Percentiles rank a stretch among this genome's conserved stretches.
Conservation (phyloP, 2,113 vertebrate genomes). For the Telmatochromis sp. region DNA sequence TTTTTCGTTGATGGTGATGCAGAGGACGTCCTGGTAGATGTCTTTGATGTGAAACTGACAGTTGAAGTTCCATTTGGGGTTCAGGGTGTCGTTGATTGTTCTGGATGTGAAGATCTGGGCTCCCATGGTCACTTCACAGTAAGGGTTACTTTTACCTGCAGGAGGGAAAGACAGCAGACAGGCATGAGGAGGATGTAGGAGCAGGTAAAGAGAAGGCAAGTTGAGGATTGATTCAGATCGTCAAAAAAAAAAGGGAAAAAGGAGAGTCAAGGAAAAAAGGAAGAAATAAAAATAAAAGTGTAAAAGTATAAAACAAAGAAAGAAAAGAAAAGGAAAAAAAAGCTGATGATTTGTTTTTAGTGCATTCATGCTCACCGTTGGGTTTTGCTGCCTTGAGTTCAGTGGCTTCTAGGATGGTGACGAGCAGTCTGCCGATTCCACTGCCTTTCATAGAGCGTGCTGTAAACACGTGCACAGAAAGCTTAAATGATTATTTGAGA, state of each 20-base stretch:
- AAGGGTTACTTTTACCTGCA: conserved; percentile 89
- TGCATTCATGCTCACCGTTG: conserved; percentile 72
- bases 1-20: conserved; percentile 88
- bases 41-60: conserved; percentile 97
- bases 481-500: background rate
- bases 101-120: conserved; percentile 89
- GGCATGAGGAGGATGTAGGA: background rate
- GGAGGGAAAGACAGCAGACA: background rate
- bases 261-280: background rate
- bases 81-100: conserved; percentile 84
- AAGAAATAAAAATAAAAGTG: background rate
- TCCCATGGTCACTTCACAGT: conserved; percentile 95
- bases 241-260: background rate
- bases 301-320: background rate
- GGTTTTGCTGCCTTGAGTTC: conserved; percentile 88
- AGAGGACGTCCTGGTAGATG: conserved; percentile 91
- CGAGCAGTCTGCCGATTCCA: conserved; percentile 89
- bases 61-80: conserved; percentile 96
- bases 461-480: conserved; percentile 20
- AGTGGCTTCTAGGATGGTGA: conserved; percentile 87
- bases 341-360: background rate
- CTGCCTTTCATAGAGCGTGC: conserved; percentile 86
- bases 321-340: background rate
- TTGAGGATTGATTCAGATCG: background rate
- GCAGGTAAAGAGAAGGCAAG: background rate